Percentiles rank a stretch among this genome's conserved stretches.
Evolutionary conservation across 2,113 vertebrate species (phyloP).

Genomic region (Psilopsiagon aurifrons): DNA sequence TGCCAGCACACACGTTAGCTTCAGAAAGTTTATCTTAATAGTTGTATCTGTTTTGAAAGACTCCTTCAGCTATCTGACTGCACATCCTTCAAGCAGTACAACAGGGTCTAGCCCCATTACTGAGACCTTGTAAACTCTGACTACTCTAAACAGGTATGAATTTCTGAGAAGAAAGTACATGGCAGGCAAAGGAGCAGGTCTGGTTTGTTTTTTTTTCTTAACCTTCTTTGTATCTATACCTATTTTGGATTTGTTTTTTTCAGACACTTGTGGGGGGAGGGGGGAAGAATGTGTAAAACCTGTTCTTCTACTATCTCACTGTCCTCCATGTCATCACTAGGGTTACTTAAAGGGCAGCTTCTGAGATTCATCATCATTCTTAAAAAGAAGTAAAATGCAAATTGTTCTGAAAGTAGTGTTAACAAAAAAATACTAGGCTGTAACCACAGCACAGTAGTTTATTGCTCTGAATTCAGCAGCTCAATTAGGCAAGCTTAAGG

Average conservation of each 20-base stretch:
- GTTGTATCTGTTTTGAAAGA: background rate
- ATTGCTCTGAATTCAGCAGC: background rate
- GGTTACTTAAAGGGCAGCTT: background rate
- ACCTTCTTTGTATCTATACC: background rate
- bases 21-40: background rate
- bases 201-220: background rate
- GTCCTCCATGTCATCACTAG: fast-evolving
- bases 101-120: background rate
- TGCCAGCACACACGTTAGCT: background rate
- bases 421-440: background rate
- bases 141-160: background rate
- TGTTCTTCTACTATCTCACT: background rate
- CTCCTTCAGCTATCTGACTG: background rate
- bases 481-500: background rate
- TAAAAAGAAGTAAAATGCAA: background rate
- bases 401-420: background rate
- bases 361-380: background rate
- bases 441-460: background rate
- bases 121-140: background rate
- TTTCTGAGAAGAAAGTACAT: background rate
- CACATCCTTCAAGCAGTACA: background rate
- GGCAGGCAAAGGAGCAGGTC: background rate
- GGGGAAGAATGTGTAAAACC: background rate
- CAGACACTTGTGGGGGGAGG: background rate
- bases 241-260: background rate